A percentile compares a stretch with the other conserved stretches of the same genome.
These are phyloP conservation scores for Melipona quadrifasciata DNA, from an alignment of 1,140 invertebrate genomes.

Conservation along the genomic window DNA sequence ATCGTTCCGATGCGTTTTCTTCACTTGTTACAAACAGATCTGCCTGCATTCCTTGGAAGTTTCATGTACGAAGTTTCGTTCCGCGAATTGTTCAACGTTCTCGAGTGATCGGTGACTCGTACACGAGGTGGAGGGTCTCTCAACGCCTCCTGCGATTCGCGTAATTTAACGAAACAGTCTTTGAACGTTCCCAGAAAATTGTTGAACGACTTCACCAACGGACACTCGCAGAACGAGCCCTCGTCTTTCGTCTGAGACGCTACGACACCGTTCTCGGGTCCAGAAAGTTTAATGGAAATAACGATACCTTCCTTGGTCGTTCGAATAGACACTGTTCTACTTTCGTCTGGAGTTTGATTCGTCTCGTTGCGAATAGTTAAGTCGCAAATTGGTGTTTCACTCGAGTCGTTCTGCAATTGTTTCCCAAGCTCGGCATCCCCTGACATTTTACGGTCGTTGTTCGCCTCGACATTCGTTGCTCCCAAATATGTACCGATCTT, in stretches of 20 bases:
- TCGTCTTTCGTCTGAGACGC: not conserved
- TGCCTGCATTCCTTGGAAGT: not conserved
- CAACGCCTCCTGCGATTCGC: not conserved
- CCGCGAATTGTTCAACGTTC: not conserved
- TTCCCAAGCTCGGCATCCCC: not conserved
- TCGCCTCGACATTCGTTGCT: not conserved
- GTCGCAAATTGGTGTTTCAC: not conserved
- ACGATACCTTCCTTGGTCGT: not conserved
- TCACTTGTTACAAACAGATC: not conserved
- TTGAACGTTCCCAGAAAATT: not conserved
- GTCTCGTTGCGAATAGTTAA: not conserved
- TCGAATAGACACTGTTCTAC: not conserved
- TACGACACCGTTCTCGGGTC: too few species aligned
- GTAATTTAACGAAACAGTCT: not conserved
- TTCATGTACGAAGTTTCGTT: not conserved
- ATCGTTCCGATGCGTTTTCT: not conserved
- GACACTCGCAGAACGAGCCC: not conserved
- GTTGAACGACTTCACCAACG: not conserved
- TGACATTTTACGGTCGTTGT: not conserved
- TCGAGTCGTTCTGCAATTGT: not conserved
- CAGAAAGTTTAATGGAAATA: constrained; percentile 1
- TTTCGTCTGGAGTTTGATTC: not conserved
- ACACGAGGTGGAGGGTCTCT: not conserved
- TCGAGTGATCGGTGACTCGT: not conserved
- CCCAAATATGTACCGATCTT: not conserved